Evolutionary conservation across 2,797 vertebrate species (phyloP), one percentile per base, ranked within the genome.

Genomic region (Oryzias sinensis): DNA sequence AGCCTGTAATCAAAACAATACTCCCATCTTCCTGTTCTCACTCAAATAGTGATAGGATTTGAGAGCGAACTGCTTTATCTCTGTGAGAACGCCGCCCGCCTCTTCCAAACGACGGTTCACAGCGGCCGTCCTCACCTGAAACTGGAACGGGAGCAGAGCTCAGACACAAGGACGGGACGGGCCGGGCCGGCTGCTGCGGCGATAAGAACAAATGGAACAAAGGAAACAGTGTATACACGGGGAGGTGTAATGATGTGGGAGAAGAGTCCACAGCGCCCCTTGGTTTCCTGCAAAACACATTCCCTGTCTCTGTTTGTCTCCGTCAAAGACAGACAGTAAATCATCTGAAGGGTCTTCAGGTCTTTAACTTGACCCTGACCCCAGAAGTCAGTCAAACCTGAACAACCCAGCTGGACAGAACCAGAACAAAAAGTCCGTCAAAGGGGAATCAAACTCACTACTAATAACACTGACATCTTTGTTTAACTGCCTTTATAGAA

Each of bases 131-230:
- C 16, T 53, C 65, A 83, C 70, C 74, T 76, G 76, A 8, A 27
- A 53, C 66, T 46, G 64, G 72, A 83, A 68, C 40, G 68, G 74
- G 76, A 71, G 70, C 61, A 18, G 0, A 20, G 17, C 41, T 62
- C 0, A 1, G 46, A 55, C 63, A 2, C 65, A 66, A 80, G 84
- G 81, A 79, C 72, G 61, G 41, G 8, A 53, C 15, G 43, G 57
- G 8, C 55, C 15, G 41, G 57, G 61, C 55, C 65, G 40, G 2
- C 33, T 0, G 42, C 16, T 18, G 45, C 5, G 68, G 57, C 22
- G 49, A 37, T 59, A 58, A 68, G 27, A 57, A 54, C 53, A 48
- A 47, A 40, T 15, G 48, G 27, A 57, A 54, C 53, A 48, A 47
- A 40, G n/a, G 48, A 68, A 58, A 59, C 57, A 59, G 22, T 48